Evolutionary conservation across 2,797 vertebrate genomes (phyloP), one percentile per base, ranked within the genome.

Genomic region (Pelochelys cantorii): DNA sequence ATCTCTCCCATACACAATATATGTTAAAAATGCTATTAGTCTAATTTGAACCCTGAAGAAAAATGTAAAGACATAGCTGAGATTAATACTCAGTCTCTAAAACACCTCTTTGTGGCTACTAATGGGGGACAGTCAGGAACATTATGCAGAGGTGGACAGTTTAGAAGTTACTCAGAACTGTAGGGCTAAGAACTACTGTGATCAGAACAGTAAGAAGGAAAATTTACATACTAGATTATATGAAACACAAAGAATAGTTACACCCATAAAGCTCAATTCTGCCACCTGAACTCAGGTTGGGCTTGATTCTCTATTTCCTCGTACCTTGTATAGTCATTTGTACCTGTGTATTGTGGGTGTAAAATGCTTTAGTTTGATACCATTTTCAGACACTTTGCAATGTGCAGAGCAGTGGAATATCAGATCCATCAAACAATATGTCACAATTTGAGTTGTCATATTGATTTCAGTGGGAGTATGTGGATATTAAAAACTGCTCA

Each of bases 361-460:
- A 77, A 48, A 60, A 55, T 12, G 83, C 25, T 65, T 71, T 87
- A 57, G 83, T 88, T 57, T 86, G 29, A n/a, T 84, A 83, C 37
- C 83, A 81, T 89, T 94, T 93, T 92, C 86, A 90, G 91, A 81
- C 7, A 6, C 71, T 87, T 92, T 79, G 85, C 23, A 31, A 94
- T 34, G 25, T 89, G 23, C 60, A n/a, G 79, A 10, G 56, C 23
- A 22, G 17, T 0, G 5, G 14, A 9, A 54, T 34, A 22, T 23
- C n/a, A 78, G 7, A 20, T 7, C 37, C 84, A 80, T 48, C 29
- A 75, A 90, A 37, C 29, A 81, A 57, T 5, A 3, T 17, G 37
- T 62, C n/a, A 15, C 37, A 84, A 79, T 37, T 74, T 83, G 62
- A 83, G 87, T n/a, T 83, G 75, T 77, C n/a, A 42, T 2, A 1